Percentiles rank a stretch among this genome's conserved stretches.
phyloP scores from a whole-genome alignment of 2,113 vertebrate species.

The Pao palembangensis region DNA sequence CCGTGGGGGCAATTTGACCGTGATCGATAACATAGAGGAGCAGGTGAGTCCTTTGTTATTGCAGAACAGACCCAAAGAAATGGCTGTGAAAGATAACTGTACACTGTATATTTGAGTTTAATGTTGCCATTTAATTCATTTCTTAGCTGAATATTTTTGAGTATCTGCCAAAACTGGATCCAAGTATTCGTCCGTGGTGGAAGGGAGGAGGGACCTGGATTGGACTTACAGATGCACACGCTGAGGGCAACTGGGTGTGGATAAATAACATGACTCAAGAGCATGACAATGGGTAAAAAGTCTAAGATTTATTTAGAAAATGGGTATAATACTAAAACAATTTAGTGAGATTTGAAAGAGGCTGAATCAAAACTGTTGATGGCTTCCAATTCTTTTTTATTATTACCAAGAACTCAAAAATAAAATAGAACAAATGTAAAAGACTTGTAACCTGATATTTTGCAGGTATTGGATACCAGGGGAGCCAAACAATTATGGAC shows the following conservation, averaged over 20 bases:
- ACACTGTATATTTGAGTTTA: no score
- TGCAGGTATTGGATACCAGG: slow-evolving; percentile 29
- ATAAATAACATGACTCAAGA: slow-evolving; percentile 17
- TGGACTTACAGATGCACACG: slow-evolving; percentile 7
- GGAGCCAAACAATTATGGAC: neutral
- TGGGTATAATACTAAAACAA: no score
- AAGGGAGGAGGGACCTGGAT: neutral
- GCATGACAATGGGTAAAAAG: slow-evolving; percentile 9
- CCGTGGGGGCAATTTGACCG: slow-evolving; percentile 17
- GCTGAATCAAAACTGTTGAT: neutral
- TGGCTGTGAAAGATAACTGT: no score
- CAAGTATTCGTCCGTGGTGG: neutral
- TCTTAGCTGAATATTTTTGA: slow-evolving; percentile 10
- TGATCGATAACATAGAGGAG: slow-evolving; percentile 24
- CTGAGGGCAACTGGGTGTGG: slow-evolving; percentile 27
- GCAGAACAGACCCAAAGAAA: no score
- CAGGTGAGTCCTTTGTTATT: slow-evolving; percentile 24
- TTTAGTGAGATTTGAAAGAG: neutral
- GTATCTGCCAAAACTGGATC: slow-evolving; percentile 6
- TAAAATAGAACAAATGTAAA: no score
- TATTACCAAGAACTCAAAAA: no score
- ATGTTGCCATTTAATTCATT: neutral
- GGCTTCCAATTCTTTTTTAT: neutral
- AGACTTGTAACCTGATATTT: neutral
- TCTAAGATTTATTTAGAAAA: neutral